These are phyloP conservation scores for Eurypyga helias DNA, from an alignment of 2,113 vertebrate genomes.

Conservation along the genomic window DNA sequence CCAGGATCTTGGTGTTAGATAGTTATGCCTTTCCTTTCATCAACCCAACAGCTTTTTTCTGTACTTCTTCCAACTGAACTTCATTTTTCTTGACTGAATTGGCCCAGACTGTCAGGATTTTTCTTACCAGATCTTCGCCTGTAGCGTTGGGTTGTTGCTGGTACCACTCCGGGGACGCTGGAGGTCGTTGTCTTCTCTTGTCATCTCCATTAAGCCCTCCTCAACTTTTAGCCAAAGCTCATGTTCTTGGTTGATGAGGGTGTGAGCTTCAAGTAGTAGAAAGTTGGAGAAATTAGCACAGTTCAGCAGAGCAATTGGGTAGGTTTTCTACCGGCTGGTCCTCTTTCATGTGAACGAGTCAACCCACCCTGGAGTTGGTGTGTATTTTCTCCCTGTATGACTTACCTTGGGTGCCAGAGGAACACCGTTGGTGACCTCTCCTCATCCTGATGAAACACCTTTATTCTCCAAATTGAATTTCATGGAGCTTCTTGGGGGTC, in stretches of 20 bases:
- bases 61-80: not conserved
- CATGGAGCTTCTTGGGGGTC: not conserved
- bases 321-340: not conserved
- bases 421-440: not conserved
- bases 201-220: not conserved
- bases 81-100: not conserved
- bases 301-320: not conserved
- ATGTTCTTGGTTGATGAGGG: not conserved
- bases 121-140: not conserved
- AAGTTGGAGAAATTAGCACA: not conserved
- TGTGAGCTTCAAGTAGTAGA: not conserved
- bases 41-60: not conserved
- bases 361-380: not conserved
- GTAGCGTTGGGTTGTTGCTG: not conserved
- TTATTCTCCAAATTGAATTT: not conserved
- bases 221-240: not conserved
- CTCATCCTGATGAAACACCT: not conserved
- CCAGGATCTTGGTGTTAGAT: not conserved
- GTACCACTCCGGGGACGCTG: not conserved
- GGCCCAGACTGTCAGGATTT: not conserved
- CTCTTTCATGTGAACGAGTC: not conserved
- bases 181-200: not conserved
- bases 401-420: not conserved
- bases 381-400: not conserved
- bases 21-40: not conserved